phyloP scores from a whole-genome alignment of 2,797 vertebrate genomes.

The Anguilla obscura region DNA sequence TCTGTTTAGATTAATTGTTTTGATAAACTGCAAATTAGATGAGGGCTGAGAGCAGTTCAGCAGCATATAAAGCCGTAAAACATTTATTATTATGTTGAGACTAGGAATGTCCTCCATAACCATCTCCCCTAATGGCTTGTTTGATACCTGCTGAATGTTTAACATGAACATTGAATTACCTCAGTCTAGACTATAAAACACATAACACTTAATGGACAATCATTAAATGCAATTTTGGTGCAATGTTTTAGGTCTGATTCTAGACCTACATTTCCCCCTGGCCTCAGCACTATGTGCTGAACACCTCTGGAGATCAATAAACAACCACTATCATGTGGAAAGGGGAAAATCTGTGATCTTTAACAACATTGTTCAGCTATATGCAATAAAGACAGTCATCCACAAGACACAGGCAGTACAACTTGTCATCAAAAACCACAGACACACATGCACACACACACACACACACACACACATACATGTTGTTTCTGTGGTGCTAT shows the following conservation, averaged over 20 bases:
- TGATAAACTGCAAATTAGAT: neutral
- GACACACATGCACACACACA: neutral
- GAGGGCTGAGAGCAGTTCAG: neutral
- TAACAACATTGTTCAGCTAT: neutral
- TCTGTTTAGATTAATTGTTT: conserved; percentile 4
- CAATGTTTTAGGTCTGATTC: conserved; percentile 16
- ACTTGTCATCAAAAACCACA: neutral
- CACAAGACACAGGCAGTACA: neutral
- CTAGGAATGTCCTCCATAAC: neutral
- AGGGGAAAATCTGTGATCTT: neutral
- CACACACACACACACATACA: neutral
- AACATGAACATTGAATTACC: conserved; percentile 1
- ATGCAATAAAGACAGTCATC: neutral
- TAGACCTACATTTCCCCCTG: neutral
- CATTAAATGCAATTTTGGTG: conserved; percentile 18
- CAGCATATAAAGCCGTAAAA: conserved; percentile 3
- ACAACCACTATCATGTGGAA: neutral
- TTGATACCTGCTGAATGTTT: conserved; percentile 9
- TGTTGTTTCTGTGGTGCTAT: neutral
- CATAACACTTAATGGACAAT: conserved; percentile 16
- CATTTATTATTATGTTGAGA: conserved; percentile 10
- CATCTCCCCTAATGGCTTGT: conserved; percentile 1
- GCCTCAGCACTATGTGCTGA: neutral
- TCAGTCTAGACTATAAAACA: conserved; percentile 13
- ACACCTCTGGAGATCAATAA: conserved; percentile 9